Evolutionary conservation across 2,888 invertebrate species (phyloP), one percentile per base, ranked within the genome.

Genomic region (Amorpha juglandis): DNA sequence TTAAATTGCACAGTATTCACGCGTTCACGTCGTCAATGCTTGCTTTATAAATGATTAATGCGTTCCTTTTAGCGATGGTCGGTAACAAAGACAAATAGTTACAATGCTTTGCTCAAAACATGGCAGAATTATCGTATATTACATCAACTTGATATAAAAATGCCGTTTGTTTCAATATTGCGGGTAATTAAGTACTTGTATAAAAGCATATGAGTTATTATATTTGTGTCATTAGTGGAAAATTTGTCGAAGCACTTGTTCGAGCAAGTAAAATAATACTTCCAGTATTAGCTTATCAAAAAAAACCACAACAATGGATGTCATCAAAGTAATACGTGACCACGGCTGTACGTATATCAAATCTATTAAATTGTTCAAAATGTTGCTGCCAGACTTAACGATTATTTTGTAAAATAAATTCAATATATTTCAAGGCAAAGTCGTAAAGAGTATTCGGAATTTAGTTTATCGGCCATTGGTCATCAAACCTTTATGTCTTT

Each of bases 1-100:
- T 86, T 86, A 88, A 89, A 88, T 89, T 86, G 85, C 82, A 76
- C 74, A 72, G 83, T 81, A 88, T 87, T 88, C 89, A 89, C 83
- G 79, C 76, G 77, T 81, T 71, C 80, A 78, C 74, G 71, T 77
- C 81, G 79, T 86, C 83, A 84, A 84, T 86, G 82, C 81, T 74
- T 74, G 77, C 78, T 78, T 79, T 81, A 78, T 76, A 79, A 78
- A 81, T 88, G 88, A 90, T 89, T 87, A 90, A 91, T 90, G 86
- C 80, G 73, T 75, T 80, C 86, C 86, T 88, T 88, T 89, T 86
- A 89, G 78, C 78, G 72, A 78, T 78, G 72, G 78, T 78, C 58
- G 16, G 38, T 42, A 42, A 42, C 38, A 58, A 52, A 52, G 27
- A 16, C 38, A 58, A 42, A 58, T 58, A 58, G 19, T 38, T 38